These are phyloP conservation scores for Pycnomerus fuliginosus DNA, from an alignment of 2,888 invertebrate species.

Conservation along the genomic window DNA sequence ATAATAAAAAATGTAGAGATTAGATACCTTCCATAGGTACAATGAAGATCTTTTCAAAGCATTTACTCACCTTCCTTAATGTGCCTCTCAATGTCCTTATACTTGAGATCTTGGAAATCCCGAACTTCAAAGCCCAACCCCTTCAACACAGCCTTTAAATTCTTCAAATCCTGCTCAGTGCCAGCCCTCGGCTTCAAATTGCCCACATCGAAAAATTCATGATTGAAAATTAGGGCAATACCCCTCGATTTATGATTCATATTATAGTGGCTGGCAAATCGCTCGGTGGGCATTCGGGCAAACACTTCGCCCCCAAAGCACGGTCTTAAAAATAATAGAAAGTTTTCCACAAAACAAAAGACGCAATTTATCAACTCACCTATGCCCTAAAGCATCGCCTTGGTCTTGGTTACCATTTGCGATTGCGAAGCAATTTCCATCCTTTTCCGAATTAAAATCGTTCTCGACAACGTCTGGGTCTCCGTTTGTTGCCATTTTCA, in stretches of 20 bases:
- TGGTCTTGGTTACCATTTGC: constrained; percentile 2
- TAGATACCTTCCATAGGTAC: too few species aligned
- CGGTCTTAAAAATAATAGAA: constrained; percentile 34
- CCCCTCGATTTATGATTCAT: constrained; percentile 85
- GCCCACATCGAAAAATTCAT: constrained; percentile 76
- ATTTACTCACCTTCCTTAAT: constrained; percentile 30
- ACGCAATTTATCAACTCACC: constrained; percentile 7
- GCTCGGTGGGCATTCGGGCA: constrained; percentile 64
- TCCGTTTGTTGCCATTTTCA: too few species aligned
- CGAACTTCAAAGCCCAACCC: constrained; percentile 71
- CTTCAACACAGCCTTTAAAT: constrained; percentile 65
- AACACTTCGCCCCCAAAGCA: constrained; percentile 48
- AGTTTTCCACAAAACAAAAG: not conserved
- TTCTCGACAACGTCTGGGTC: too few species aligned
- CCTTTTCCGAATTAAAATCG: too few species aligned
- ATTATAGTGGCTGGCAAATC: constrained; percentile 76
- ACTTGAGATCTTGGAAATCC: constrained; percentile 68
- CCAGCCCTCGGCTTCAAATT: constrained; percentile 74
- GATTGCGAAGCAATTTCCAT: too few species aligned
- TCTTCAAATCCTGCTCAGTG: constrained; percentile 82
- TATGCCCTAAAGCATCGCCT: constrained; percentile 8
- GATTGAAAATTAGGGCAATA: constrained; percentile 86
- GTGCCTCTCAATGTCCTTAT: constrained; percentile 63
- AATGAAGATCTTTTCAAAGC: not conserved
- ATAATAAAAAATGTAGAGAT: too few species aligned